These are phyloP conservation scores for Parnassius apollo DNA, from an alignment of 2,888 invertebrate species.

Conservation along the genomic window DNA sequence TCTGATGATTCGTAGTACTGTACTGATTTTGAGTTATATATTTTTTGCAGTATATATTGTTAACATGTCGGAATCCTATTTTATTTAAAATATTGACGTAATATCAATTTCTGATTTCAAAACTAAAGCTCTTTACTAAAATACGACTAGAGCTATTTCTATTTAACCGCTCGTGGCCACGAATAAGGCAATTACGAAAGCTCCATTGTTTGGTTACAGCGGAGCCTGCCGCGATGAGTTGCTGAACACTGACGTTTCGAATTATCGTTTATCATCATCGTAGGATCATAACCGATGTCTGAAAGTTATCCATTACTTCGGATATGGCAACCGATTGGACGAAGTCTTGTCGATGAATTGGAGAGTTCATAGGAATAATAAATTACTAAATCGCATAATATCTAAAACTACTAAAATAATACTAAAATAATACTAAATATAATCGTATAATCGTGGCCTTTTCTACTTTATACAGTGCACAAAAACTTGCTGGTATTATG, in stretches of 20 bases:
- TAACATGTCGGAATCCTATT: no score
- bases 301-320: constrained; percentile 1
- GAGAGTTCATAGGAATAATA: no score
- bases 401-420: no score
- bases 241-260: constrained; percentile 41
- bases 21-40: no score
- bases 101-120: constrained; percentile 9
- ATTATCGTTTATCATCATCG: constrained; percentile 51
- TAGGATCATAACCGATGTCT: not conserved
- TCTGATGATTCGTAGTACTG: no score
- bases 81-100: not conserved
- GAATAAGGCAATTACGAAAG: constrained; percentile 40
- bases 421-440: no score
- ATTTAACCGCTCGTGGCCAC: constrained; percentile 36
- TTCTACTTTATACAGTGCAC: no score
- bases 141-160: constrained; percentile 15
- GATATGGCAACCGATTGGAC: constrained; percentile 20
- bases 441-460: no score
- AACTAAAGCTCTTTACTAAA: constrained; percentile 20
- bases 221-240: constrained; percentile 33
- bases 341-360: no score
- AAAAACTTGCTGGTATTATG: no score
- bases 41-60: no score
- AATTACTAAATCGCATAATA: no score
- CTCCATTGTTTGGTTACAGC: constrained; percentile 38